Conservation (phyloP, 2,113 vertebrate species). For the Amazona guildingii region DNA sequence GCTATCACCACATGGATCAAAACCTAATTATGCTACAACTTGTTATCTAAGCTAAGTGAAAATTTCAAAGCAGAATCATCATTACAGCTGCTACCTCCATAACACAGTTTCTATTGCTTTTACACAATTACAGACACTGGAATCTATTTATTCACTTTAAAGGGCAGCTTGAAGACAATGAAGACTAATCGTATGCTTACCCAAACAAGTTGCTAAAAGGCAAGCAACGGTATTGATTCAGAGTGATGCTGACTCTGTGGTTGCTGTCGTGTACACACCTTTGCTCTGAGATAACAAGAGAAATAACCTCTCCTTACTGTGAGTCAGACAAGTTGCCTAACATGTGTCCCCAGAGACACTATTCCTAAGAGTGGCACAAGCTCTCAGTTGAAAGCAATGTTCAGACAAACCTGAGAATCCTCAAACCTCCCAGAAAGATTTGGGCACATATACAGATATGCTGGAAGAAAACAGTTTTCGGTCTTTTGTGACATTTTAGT, state of each 20-base stretch:
- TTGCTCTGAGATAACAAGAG: not conserved
- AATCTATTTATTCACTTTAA: not conserved
- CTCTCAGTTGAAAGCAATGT: not conserved
- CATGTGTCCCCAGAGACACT: not conserved
- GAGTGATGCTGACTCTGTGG: not conserved
- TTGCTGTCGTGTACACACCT: not conserved
- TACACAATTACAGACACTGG: not conserved
- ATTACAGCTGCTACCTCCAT: not conserved
- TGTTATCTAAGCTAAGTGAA: not conserved
- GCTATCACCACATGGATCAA: not conserved
- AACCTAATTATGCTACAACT: not conserved
- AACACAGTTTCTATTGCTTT: not conserved
- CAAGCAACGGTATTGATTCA: not conserved
- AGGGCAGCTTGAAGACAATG: not conserved
- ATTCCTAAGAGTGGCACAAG: not conserved
- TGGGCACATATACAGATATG: not conserved
- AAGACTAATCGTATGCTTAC: not conserved
- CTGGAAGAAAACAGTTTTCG: not conserved
- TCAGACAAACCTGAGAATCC: not conserved
- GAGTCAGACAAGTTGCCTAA: not conserved
- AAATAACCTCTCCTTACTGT: not conserved
- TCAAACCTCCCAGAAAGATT: not conserved
- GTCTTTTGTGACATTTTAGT: not conserved
- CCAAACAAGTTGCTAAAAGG: not conserved
- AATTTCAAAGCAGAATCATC: not conserved